Conservation (phyloP, 2,888 invertebrate species). For the Thelaira solivaga region DNA sequence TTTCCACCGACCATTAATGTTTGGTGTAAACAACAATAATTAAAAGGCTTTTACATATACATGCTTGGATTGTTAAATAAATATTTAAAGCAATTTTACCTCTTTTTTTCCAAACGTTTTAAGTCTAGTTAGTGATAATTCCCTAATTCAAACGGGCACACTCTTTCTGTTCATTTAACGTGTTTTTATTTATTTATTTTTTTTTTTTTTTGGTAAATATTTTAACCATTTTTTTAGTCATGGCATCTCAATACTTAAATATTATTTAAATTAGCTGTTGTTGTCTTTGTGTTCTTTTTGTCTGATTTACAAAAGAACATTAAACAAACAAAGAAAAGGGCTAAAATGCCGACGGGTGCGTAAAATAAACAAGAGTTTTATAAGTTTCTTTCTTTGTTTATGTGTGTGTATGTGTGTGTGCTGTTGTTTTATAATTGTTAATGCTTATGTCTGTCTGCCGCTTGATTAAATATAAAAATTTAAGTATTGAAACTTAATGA, state of each 20-base stretch:
- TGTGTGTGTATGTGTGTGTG: background rate
- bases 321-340: slow-evolving; percentile 21
- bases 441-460: slow-evolving; percentile 33
- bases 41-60: slow-evolving; percentile 34
- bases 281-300: slow-evolving; percentile 29
- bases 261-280: slow-evolving; percentile 45
- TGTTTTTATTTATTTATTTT: slow-evolving; percentile 22
- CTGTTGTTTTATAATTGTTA: slow-evolving; percentile 33
- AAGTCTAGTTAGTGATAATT: slow-evolving; percentile 13
- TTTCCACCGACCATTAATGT: background rate
- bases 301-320: slow-evolving; percentile 14
- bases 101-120: slow-evolving; percentile 8
- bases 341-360: slow-evolving; percentile 73
- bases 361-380: slow-evolving; percentile 70
- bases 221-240: too few species aligned
- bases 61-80: slow-evolving; percentile 49
- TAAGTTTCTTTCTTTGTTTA: background rate
- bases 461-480: slow-evolving; percentile 64
- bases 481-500: slow-evolving; percentile 37
- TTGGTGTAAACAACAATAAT: slow-evolving; percentile 27
- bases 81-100: slow-evolving; percentile 51
- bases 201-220: slow-evolving; percentile 17
- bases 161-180: slow-evolving; percentile 11
- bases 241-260: slow-evolving; percentile 31
- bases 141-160: slow-evolving; percentile 34